These are phyloP conservation scores for Nesidiocoris tenuis DNA, from an alignment of 2,888 invertebrate species.

Conservation along the genomic window DNA sequence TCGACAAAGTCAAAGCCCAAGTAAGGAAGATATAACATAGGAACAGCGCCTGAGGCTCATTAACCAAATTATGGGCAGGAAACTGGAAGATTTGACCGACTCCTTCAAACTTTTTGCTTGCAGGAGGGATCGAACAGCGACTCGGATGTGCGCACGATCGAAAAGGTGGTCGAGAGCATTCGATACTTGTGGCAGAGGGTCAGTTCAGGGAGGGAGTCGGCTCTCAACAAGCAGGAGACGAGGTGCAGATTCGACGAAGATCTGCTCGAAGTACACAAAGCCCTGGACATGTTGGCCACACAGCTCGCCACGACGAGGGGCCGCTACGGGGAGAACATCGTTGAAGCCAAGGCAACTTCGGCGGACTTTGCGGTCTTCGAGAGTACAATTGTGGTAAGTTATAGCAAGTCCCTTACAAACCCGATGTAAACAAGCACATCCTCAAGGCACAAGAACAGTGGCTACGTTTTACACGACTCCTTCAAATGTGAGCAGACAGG, in stretches of 20 bases:
- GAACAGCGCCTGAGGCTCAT: neutral
- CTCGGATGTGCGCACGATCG: slow-evolving; percentile 68
- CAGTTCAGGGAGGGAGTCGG: slow-evolving; percentile 62
- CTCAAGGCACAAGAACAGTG: neutral
- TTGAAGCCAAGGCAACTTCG: slow-evolving; percentile 68
- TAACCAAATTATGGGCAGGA: too few relatives aligned
- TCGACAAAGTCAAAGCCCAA: slow-evolving; percentile 67
- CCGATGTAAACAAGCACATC: neutral
- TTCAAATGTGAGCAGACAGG: neutral
- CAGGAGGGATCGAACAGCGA: slow-evolving; percentile 64
- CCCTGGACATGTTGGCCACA: slow-evolving; percentile 65
- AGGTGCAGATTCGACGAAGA: slow-evolving; percentile 68
- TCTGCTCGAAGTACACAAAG: slow-evolving; percentile 68
- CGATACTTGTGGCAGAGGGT: slow-evolving; percentile 65
- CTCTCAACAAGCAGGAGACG: slow-evolving; percentile 64
- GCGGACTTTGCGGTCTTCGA: slow-evolving; percentile 74
- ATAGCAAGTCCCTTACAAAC: too few relatives aligned
- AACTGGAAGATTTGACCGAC: too few relatives aligned
- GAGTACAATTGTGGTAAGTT: slow-evolving; percentile 71
- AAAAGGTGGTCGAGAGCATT: slow-evolving; percentile 63
- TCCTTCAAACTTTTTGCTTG: too few relatives aligned
- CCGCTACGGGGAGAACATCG: slow-evolving; percentile 71
- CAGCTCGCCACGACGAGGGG: slow-evolving; percentile 66
- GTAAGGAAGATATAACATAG: slow-evolving; percentile 52
- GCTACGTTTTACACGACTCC: neutral